These are phyloP conservation scores for Pseudococcus longispinus DNA, from an alignment of 2,888 invertebrate species.

Conservation along the genomic window DNA sequence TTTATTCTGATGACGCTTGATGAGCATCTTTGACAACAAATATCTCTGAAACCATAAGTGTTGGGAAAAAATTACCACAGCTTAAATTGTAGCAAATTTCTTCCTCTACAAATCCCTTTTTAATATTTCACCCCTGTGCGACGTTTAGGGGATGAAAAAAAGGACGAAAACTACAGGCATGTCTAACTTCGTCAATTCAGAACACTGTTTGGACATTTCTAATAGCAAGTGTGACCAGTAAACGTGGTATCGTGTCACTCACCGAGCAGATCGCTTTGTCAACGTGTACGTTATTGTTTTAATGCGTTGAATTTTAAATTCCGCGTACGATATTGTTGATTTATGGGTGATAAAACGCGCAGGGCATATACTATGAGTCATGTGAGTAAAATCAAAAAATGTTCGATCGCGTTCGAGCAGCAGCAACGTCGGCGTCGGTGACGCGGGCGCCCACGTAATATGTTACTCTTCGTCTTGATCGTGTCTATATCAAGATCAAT, in stretches of 20 bases:
- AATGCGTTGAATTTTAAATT: constrained; percentile 18
- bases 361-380: constrained; percentile 52
- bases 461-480: background rate
- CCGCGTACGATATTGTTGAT: constrained; percentile 12
- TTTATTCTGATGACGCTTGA: background rate
- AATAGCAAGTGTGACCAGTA: background rate
- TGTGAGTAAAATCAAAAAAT: constrained; percentile 8
- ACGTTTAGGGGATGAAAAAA: too few relatives aligned
- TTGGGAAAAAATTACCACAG: too few relatives aligned
- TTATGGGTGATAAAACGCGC: background rate
- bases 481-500: constrained; percentile 7
- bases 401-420: background rate
- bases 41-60: too few relatives aligned
- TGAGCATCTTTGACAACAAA: too few relatives aligned
- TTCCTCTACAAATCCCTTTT: too few relatives aligned
- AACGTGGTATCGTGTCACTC: background rate
- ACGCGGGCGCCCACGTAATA: background rate
- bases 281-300: constrained; percentile 11
- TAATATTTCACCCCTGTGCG: too few relatives aligned
- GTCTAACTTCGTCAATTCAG: too few relatives aligned
- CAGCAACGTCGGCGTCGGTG: background rate
- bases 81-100: too few relatives aligned
- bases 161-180: too few relatives aligned
- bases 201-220: too few relatives aligned
- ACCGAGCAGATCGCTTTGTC: background rate